Percentiles rank a stretch among this genome's conserved stretches.
phyloP scores from a whole-genome alignment of 2,113 vertebrate genomes.

The Mungos mungo region DNA sequence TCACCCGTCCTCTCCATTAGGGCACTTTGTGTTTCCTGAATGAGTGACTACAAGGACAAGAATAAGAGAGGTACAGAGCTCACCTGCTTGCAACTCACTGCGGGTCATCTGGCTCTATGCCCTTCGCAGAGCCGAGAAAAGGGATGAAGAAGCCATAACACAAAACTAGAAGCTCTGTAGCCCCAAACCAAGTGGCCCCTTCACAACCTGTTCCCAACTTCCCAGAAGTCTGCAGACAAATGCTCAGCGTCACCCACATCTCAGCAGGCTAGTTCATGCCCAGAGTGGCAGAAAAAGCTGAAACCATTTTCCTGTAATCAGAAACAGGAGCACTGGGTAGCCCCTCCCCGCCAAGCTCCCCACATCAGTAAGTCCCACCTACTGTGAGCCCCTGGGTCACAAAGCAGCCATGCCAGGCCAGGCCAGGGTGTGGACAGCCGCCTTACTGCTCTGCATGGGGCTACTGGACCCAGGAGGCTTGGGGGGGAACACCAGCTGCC shows the following conservation, averaged over 20 bases:
- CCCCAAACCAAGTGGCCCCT: not conserved
- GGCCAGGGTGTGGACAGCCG: not conserved
- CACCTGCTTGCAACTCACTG: not conserved
- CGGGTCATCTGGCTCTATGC: not conserved
- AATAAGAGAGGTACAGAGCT: not conserved
- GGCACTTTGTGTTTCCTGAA: not conserved
- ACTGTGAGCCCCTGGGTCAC: no score
- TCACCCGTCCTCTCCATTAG: not conserved
- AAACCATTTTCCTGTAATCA: not conserved
- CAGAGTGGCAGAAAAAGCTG: not conserved
- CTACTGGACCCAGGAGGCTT: not conserved
- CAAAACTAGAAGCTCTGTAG: not conserved
- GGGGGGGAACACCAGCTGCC: not conserved
- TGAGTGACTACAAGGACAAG: no score
- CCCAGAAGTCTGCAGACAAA: not conserved
- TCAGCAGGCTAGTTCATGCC: not conserved
- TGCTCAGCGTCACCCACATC: not conserved
- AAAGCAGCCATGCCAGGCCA: not conserved
- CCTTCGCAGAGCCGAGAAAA: not conserved
- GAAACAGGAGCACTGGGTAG: not conserved
- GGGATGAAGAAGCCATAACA: not conserved
- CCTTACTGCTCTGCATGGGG: not conserved
- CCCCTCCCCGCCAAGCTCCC: not conserved
- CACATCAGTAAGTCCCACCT: not conserved
- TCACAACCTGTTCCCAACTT: not conserved